phyloP scores from a whole-genome alignment of 1,140 invertebrate species.

The Lucilia sericata region DNA sequence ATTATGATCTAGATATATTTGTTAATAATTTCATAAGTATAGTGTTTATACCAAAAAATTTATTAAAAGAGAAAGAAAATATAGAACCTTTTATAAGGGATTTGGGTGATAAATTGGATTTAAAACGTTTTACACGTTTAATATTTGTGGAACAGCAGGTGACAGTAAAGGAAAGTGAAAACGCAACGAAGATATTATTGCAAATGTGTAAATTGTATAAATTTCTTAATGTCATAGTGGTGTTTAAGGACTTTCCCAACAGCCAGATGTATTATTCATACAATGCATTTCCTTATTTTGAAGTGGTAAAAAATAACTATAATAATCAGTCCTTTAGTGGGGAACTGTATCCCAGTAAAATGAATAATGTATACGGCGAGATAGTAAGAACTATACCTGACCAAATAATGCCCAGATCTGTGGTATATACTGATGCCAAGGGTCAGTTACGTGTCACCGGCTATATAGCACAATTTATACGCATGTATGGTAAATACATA shows the following conservation, averaged over 20 bases:
- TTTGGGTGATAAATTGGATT: constrained; percentile 17
- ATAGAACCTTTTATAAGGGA: not conserved
- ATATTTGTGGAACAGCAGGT: not conserved
- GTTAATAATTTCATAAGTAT: not conserved
- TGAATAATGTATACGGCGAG: constrained; percentile 26
- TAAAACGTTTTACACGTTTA: not conserved
- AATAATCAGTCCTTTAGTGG: not conserved
- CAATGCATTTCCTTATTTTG: not conserved
- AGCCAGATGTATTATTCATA: not conserved
- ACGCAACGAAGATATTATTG: not conserved
- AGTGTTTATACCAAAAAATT: not conserved
- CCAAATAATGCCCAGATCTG: constrained; percentile 28
- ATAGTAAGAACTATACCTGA: constrained; percentile 30
- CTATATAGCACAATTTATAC: constrained; percentile 28
- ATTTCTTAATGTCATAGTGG: constrained; percentile 24
- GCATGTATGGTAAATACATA: not conserved
- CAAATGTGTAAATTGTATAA: not conserved
- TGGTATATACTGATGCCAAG: not conserved
- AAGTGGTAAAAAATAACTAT: not conserved
- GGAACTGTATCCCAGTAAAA: not conserved
- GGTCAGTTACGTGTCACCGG: not conserved
- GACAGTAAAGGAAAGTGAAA: not conserved
- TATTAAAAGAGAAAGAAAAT: not conserved
- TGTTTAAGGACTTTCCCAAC: not conserved
- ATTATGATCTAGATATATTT: not conserved